Evolutionary conservation across 2,888 invertebrate genomes (phyloP).

Genomic region (Tryphoninae sp.): DNA sequence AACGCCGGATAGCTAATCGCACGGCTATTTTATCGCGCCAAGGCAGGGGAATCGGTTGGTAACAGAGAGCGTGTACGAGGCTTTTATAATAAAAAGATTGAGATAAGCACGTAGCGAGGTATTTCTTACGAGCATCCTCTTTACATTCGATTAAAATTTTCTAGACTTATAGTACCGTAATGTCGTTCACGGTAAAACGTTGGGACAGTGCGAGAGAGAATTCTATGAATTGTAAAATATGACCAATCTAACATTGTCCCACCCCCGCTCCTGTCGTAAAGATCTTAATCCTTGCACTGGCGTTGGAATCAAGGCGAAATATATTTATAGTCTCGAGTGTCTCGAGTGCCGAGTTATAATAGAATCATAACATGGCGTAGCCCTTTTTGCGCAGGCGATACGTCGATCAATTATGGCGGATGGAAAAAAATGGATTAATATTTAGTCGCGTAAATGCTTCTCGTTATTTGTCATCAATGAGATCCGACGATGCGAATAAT

Average conservation of each 20-base stretch:
- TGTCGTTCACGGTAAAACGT: background rate
- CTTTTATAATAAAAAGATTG: constrained; percentile 36
- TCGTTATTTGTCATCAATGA: too few relatives aligned
- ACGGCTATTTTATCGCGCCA: constrained; percentile 30
- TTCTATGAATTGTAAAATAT: constrained; percentile 46
- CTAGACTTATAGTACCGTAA: background rate
- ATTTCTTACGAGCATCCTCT: constrained; percentile 43
- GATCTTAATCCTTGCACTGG: constrained; percentile 54
- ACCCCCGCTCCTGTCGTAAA: constrained; percentile 39
- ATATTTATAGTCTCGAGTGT: constrained; percentile 66
- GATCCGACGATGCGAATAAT: too few relatives aligned
- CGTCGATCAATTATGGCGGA: constrained; percentile 14
- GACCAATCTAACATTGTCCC: constrained; percentile 42
- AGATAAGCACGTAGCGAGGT: constrained; percentile 21
- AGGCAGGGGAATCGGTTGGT: background rate
- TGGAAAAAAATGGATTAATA: background rate
- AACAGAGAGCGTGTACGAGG: background rate
- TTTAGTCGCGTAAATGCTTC: background rate
- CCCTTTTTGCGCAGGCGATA: constrained; percentile 36
- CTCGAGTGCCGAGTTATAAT: constrained; percentile 51
- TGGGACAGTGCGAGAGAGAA: background rate
- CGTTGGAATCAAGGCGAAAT: constrained; percentile 57
- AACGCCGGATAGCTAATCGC: constrained; percentile 20
- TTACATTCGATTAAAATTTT: constrained; percentile 41
- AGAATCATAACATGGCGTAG: constrained; percentile 40